Base-by-base conservation (phyloP, 2,113 vertebrate species). In the Phalacrocorax pelagicus region DNA sequence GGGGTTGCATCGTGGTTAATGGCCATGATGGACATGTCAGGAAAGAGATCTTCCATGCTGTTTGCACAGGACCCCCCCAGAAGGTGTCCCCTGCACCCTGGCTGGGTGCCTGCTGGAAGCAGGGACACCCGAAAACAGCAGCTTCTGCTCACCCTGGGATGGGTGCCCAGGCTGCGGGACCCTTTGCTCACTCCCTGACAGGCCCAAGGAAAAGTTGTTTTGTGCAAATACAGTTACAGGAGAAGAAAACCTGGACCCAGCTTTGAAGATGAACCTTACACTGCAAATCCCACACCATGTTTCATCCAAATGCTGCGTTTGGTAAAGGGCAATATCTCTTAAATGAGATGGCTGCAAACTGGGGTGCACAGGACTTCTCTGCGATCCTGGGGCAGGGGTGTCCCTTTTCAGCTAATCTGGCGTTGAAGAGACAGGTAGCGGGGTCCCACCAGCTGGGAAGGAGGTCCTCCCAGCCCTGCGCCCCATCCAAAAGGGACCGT, bases 381-480 rank as follows among this genome's bases (percentile, higher is more conserved):
- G 1, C 1, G 6, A 57, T 55, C 29, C 22, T 4, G 10, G 4
- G 5, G 9, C 3, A 7, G 7, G 19, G 19, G 14, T 1, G 22
- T 44, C 29, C 34, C n/a, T 9, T 51, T 42, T 29, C 27, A 46
- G 42, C 51, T 36, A 52, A 36, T 6, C 16, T 21, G 11, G 70
- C 2, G 0, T 15, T 63, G 70, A 61, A 70, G 73, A 72, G n/a
- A 26, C 46, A 61, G 47, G 22, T 17, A n/a, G 17, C 0, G 1
- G 8, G 47, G 42, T 59, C 26, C 52, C 58, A 44, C n/a, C 3
- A 29, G 16, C 42, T 24, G 49, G 52, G 71, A 75, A 54, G 24
- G 32, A 38, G n/a, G 9, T 59, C 3, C 17, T 36, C 18, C 9
- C 42, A 16, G 52, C 22, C 22, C 55, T 4, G 8, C 1, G 1